These are phyloP conservation scores for Podotricha telesiphe DNA, from an alignment of 2,888 invertebrate genomes.

Conservation along the genomic window DNA sequence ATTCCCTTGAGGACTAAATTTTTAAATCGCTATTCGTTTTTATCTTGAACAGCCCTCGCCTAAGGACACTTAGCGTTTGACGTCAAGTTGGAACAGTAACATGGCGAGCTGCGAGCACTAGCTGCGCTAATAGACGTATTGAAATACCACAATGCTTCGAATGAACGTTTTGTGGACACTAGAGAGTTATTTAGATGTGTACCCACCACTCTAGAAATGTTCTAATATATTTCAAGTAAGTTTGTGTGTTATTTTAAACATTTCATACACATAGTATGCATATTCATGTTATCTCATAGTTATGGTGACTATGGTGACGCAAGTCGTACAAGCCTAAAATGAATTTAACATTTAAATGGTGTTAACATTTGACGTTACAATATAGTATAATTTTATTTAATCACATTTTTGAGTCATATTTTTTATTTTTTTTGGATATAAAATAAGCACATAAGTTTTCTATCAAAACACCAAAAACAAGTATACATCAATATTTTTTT, in stretches of 20 bases:
- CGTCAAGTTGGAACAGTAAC: slow-evolving; percentile 48
- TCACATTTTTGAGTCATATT: no score
- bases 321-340: no score
- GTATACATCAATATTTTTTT: no score
- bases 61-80: slow-evolving; percentile 48
- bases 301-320: no score
- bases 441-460: no score
- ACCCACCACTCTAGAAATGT: slow-evolving; percentile 1
- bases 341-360: no score
- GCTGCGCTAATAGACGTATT: slow-evolving; percentile 46
- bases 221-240: not conserved
- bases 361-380: no score
- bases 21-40: slow-evolving; percentile 34
- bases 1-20: not conserved
- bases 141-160: slow-evolving; percentile 37
- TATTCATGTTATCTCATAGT: no score
- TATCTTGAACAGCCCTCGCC: slow-evolving; percentile 37
- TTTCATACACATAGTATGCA: no score
- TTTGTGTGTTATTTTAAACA: not conserved
- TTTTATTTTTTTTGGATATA: no score
- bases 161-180: slow-evolving; percentile 9
- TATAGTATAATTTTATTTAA: no score
- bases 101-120: slow-evolving; percentile 49
- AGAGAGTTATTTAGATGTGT: slow-evolving; percentile 1
- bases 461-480: no score